Percentiles rank a stretch among this genome's conserved stretches.
These are phyloP conservation scores for Maccullochella peelii DNA, from an alignment of 2,113 vertebrate genomes.

Conservation along the genomic window DNA sequence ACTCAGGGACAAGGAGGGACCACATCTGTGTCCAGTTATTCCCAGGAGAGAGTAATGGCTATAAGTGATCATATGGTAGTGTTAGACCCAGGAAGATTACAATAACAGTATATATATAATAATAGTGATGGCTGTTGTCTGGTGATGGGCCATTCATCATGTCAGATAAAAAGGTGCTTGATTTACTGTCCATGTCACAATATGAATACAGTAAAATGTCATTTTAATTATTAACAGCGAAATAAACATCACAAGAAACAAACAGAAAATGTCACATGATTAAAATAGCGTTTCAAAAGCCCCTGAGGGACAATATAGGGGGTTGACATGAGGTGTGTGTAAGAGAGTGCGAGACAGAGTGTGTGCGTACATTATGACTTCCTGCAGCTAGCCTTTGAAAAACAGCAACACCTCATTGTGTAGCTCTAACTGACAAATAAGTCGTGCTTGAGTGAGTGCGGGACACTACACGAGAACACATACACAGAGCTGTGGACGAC, in stretches of 20 bases:
- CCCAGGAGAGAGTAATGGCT: conserved; percentile 30
- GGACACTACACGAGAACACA: conserved; percentile 45
- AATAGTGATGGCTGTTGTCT: conserved; percentile 6
- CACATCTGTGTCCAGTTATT: conserved; percentile 64
- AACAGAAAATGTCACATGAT: conserved; percentile 45
- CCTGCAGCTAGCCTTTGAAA: conserved; percentile 75
- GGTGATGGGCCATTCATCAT: conserved; percentile 20
- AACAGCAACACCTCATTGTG: conserved; percentile 76
- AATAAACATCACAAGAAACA: conserved; percentile 28
- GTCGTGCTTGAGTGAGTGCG: conserved; percentile 45
- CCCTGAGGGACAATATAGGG: conserved; percentile 48
- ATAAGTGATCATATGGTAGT: conserved; percentile 17
- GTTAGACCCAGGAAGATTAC: conserved; percentile 21
- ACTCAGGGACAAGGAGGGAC: conserved; percentile 23
- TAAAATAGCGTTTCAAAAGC: conserved; percentile 46
- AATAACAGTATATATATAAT: too few relatives aligned
- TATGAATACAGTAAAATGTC: neutral
- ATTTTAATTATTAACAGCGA: conserved; percentile 28
- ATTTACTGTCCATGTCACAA: conserved; percentile 15
- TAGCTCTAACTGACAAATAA: conserved; percentile 62
- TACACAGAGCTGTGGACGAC: conserved; percentile 45
- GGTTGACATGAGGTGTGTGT: conserved; percentile 52
- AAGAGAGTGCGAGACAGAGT: neutral
- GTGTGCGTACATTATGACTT: conserved; percentile 62
- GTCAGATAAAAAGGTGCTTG: conserved; percentile 18